Percentiles rank a stretch among this genome's conserved stretches.
These are phyloP conservation scores for Zingel zingel DNA, from an alignment of 2,113 vertebrate genomes.

Conservation along the genomic window DNA sequence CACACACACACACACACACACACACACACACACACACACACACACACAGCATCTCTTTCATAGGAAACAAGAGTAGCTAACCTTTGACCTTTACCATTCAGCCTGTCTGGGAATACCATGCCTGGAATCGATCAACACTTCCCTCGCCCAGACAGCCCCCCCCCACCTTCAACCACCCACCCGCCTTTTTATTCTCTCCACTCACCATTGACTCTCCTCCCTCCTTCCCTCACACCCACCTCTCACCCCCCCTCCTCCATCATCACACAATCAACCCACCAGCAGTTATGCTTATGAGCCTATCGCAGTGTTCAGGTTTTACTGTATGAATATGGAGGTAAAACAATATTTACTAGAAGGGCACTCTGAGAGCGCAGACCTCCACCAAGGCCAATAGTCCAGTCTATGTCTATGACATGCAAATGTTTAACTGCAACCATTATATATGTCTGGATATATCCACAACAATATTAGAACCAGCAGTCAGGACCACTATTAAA, in stretches of 20 bases:
- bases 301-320: no score
- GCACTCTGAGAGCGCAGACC: no score
- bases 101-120: constrained; percentile 84
- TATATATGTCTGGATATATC: no score
- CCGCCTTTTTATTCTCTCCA: constrained; percentile 33
- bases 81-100: constrained; percentile 86
- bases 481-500: no score
- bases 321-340: no score
- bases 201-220: constrained; percentile 43
- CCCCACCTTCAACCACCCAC: constrained; percentile 34
- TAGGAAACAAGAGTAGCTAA: constrained; percentile 83
- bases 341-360: no score
- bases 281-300: no score
- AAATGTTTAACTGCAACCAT: no score
- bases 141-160: constrained; percentile 70
- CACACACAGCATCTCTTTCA: constrained; percentile 75
- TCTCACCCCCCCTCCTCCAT: constrained; percentile 10
- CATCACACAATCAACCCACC: no score
- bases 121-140: constrained; percentile 84
- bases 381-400: no score
- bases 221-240: constrained; percentile 39
- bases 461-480: no score
- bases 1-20: background rate
- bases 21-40: constrained; percentile 44
- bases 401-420: no score